Base-by-base conservation (phyloP, 2,113 vertebrate species). In the Calonectris borealis region DNA sequence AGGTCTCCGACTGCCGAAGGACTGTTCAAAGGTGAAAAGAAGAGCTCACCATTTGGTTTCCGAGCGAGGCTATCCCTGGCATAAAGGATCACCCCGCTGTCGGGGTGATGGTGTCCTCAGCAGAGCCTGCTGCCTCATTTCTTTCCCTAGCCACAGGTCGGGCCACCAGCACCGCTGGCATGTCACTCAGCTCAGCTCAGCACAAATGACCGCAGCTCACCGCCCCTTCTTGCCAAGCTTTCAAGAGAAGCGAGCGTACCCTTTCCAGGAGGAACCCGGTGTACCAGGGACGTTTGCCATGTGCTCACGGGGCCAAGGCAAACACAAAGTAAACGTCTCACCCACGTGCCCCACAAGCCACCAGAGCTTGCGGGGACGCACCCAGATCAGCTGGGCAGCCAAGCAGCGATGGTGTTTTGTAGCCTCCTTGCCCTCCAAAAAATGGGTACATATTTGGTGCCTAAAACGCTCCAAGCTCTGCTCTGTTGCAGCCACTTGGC, bases 391-490 rank as follows among this genome's bases (percentile, higher is more conserved):
- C 49, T 32, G n/a, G 20, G 34, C 42, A 90, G 60, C 34, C 76
- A 68, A 61, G 24, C 1, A 0, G n/a, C 11, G 15, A 12, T 1
- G 3, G 9, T 32, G 9, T 16, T 91, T 52, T 73, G 21, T 11
- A n/a, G 26, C 32, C 58, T 49, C 2, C 42, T 49, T 31, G 11
- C 31, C 14, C 57, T 77, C 52, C 17, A 49, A 68, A 80, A 61
- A 36, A 4, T 1, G 2, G 7, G 4, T 18, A 38, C 3, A 4
- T 14, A 26, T 6, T 55, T 3, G 0, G 15, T 38, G 24, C 15
- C 64, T 25, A 14, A 36, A 65, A 44, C 1, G 0, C 60, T 38
- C 32, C 27, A n/a, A 54, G n/a, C 34, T 32, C 72, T 78, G 51
- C 26, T 24, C 2, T 34, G 25, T 13, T n/a, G 36, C 49, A 64